These are phyloP conservation scores for Ictidomys tridecemlineatus DNA, from an alignment of 2,113 vertebrate species.

Conservation along the genomic window DNA sequence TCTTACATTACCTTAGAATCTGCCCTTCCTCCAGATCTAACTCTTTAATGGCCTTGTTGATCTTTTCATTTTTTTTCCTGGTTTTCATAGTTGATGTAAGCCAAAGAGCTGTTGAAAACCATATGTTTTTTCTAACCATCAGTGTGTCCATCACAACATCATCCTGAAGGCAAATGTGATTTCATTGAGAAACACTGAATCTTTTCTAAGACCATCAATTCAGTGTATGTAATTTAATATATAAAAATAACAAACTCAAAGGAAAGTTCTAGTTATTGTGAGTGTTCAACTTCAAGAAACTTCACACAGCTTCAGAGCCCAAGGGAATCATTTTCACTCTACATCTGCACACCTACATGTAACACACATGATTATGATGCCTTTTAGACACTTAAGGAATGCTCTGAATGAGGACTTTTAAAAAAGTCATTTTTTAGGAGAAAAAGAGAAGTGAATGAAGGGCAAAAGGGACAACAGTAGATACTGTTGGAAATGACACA, in stretches of 20 bases:
- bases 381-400: not conserved
- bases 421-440: not conserved
- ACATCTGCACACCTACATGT: not conserved
- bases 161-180: conserved; percentile 87
- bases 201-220: not conserved
- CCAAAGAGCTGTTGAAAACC: conserved; percentile 96
- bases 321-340: too few species aligned
- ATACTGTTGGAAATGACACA: not conserved
- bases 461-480: not conserved
- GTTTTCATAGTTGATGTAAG: conserved; percentile 90
- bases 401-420: not conserved
- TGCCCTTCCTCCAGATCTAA: too few species aligned
- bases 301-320: not conserved
- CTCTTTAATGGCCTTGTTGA: conserved; percentile 82
- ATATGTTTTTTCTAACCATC: conserved; percentile 95
- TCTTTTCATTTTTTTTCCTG: conserved; percentile 91
- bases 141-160: conserved; percentile 97
- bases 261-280: too few species aligned
- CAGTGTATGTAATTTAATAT: too few species aligned
- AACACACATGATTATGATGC: not conserved
- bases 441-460: not conserved
- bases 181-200: not conserved
- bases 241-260: too few species aligned
- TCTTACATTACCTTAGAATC: too few species aligned
- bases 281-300: not conserved